Evolutionary conservation across 1,140 invertebrate genomes (phyloP).

Genomic region (Hyles euphorbiae): DNA sequence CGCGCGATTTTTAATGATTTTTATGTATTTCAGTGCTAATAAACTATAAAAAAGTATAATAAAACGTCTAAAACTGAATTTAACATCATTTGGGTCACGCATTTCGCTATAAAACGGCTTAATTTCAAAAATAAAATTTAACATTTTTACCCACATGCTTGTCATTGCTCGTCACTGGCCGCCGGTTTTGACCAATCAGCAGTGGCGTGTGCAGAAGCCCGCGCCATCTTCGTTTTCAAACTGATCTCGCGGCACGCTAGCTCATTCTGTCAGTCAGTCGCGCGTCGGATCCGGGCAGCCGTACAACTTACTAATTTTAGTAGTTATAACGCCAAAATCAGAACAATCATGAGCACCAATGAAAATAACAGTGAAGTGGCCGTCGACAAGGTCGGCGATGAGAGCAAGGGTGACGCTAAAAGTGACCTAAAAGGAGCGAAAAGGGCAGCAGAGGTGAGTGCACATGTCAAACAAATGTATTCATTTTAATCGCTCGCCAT

Average conservation of each 20-base stretch:
- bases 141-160: constrained; percentile 47
- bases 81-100: constrained; percentile 21
- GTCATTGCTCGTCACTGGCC: constrained; percentile 52
- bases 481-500: constrained; percentile 71
- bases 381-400: constrained; percentile 87
- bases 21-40: not conserved
- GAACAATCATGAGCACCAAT: constrained; percentile 87
- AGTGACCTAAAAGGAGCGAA: constrained; percentile 90
- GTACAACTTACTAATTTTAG: constrained; percentile 67
- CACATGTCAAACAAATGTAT: constrained; percentile 71
- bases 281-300: constrained; percentile 75
- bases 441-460: constrained; percentile 90
- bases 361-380: constrained; percentile 89
- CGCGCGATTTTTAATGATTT: constrained; percentile 14
- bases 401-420: constrained; percentile 84
- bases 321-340: constrained; percentile 69
- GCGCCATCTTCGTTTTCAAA: constrained; percentile 91
- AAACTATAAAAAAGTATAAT: not conserved
- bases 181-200: constrained; percentile 75
- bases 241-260: constrained; percentile 76
- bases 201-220: constrained; percentile 78
- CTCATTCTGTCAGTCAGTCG: constrained; percentile 76
- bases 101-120: constrained; percentile 1
- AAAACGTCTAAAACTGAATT: constrained; percentile 19
- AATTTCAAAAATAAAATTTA: constrained; percentile 22